Evolutionary conservation across 2,888 invertebrate species (phyloP), one percentile per base, ranked within the genome.

Genomic region (Tachina grossa): DNA sequence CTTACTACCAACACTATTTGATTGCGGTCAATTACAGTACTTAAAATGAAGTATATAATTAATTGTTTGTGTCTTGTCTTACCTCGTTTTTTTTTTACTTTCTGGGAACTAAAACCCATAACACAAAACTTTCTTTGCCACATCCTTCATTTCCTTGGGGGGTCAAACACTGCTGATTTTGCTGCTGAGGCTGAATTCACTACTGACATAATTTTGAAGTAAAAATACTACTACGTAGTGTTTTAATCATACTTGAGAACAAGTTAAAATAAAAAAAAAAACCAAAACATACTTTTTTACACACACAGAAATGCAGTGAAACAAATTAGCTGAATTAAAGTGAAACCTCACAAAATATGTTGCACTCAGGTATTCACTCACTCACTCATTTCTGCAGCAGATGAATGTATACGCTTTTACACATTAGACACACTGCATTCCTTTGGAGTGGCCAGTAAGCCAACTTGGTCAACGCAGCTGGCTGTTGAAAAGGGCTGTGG

Each of bases 401-500:
- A 53, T 10, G 41, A 6, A 49, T 31, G 51, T 51, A 55, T 47
- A 69, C 10, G 49, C 43, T 71, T 66, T 66, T 39, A 45, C 39
- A 39, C 61, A 57, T 82, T 69, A 57, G 61, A 57, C 51, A 39
- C 68, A 74, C 74, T 57, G 43, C 75, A 75, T 84, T 78, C 69
- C 71, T 76, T 31, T 51, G 49, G 49, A 57, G 43, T 47, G 74
- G 61, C 53, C 83, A 66, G 63, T 53, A 59, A 59, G 75, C 16
- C 63, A 55, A 31, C 49, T 22, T 19, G 39, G 14, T 5, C 47
- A 66, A 41, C 22, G 41, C 66, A 65, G 66, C 83, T 66, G 74
- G 45, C 66, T 61, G 53, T 78, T 66, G 13, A 82, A 79, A 88
- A 88, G 88, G 88, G 87, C 88, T 87, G 86, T 87, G 87, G 83